These are phyloP conservation scores for Natator depressus DNA, from an alignment of 2,113 vertebrate genomes.

Conservation along the genomic window DNA sequence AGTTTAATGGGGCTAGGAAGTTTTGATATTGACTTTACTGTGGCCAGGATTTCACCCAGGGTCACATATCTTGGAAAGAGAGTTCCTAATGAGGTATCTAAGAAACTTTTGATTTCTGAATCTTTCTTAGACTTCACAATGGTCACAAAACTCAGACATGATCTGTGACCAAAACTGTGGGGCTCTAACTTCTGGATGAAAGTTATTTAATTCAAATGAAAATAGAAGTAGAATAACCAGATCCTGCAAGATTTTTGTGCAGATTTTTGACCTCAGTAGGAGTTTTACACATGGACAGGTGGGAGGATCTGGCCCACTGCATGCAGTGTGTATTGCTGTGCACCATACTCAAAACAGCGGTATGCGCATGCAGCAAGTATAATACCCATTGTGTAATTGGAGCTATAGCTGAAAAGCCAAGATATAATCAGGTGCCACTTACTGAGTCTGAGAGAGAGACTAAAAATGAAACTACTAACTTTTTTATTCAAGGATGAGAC, in stretches of 20 bases:
- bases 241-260: not conserved
- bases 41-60: not conserved
- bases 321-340: not conserved
- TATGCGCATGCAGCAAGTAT: not conserved
- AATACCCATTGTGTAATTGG: not conserved
- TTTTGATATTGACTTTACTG: not conserved
- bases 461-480: not conserved
- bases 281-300: not conserved
- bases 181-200: not conserved
- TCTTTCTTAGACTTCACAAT: not conserved
- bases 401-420: not conserved
- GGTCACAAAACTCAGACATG: not conserved
- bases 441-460: not conserved
- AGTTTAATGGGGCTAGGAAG: not conserved
- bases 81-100: not conserved
- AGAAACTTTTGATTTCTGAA: not conserved
- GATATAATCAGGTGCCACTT: not conserved
- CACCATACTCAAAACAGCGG: accelerated
- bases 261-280: not conserved
- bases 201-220: too few relatives aligned
- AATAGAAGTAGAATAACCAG: not conserved
- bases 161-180: not conserved
- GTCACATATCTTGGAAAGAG: not conserved
- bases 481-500: not conserved
- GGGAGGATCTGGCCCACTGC: not conserved